Evolutionary conservation across 2,113 vertebrate genomes (phyloP).

Genomic region (Hippocampus barbouri): DNA sequence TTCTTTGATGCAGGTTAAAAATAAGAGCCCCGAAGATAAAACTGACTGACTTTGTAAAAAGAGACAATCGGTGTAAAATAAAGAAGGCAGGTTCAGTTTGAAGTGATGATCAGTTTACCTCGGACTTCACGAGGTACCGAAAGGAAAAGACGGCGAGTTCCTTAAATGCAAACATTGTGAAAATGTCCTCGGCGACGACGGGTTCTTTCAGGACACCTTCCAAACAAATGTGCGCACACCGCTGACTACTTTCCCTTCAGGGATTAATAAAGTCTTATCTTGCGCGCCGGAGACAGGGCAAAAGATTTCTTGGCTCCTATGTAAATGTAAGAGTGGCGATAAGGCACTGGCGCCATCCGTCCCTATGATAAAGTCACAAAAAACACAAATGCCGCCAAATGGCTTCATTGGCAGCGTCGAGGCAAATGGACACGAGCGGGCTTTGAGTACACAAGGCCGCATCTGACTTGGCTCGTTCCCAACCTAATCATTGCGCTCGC

Average conservation of each 20-base stretch:
- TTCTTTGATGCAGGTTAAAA: no score
- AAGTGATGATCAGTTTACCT: neutral
- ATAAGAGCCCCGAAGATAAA: neutral
- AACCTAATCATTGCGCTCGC: neutral
- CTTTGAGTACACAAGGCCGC: neutral
- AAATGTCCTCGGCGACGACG: neutral
- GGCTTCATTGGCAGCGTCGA: neutral
- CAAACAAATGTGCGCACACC: neutral
- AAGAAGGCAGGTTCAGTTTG: neutral
- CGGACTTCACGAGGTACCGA: neutral
- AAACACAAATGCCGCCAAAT: neutral
- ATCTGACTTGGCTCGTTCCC: neutral
- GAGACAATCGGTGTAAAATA: neutral
- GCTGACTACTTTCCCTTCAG: constrained; percentile 3
- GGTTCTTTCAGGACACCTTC: constrained; percentile 7
- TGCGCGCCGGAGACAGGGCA: neutral
- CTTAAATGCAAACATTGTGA: neutral
- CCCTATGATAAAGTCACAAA: neutral
- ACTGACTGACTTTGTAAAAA: neutral
- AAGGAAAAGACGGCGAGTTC: neutral
- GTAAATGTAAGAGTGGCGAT: constrained; percentile 4
- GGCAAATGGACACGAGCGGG: neutral
- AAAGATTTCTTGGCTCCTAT: neutral
- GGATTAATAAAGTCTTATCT: constrained; percentile 12
- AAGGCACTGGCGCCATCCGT: neutral